Evolutionary conservation across 2,797 vertebrate species (phyloP), one percentile per base, ranked within the genome.

Genomic region (Tachyglossus aculeatus): DNA sequence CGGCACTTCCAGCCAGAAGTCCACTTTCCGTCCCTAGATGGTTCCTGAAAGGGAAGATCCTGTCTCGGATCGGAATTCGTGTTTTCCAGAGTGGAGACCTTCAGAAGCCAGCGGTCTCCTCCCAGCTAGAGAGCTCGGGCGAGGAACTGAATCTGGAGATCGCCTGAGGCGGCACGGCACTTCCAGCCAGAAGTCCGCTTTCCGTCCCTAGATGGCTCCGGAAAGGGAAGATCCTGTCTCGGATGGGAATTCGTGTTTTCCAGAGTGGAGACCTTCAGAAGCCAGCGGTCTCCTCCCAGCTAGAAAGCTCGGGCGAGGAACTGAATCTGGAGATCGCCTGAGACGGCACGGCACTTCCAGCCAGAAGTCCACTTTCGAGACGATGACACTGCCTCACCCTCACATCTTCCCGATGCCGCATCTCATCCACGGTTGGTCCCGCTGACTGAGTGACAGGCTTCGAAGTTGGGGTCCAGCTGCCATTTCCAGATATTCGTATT

Each of bases 41-140:
- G n/a, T 47, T 74, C 25, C 52, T 21, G 18, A 39, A 41, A 60
- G 16, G 43, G 52, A 21, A 41, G 19, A 29, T 65, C 43, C 56
- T 61, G 79, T 58, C 33, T 38, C 55, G 1, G 51, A 58, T 52
- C 24, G 72, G 15, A 66, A 62, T 56, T 36, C 34, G 61, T 55
- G n/a, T 7, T 66, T 50, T 31, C 51, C 45, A 55, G 22, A 41
- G 27, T 18, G 56, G 27, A 32, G 22, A 60, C 15, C 54, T 54
- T 54, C 57, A 62, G 38, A 66, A 32, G n/a, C 37, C 14, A 69
- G 19, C 33, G 52, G 9, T 51, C 56, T 71, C 69, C 61, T 31
- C n/a, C 18, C 48, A 13, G 18, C 31, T 58, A 34, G 7, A 25
- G 51, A 57, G 70, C 71, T 44, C 39, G n/a, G 34, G 48, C 13